These are phyloP conservation scores for Agraylea sexmaculata DNA, from an alignment of 1,140 invertebrate species.

Conservation along the genomic window DNA sequence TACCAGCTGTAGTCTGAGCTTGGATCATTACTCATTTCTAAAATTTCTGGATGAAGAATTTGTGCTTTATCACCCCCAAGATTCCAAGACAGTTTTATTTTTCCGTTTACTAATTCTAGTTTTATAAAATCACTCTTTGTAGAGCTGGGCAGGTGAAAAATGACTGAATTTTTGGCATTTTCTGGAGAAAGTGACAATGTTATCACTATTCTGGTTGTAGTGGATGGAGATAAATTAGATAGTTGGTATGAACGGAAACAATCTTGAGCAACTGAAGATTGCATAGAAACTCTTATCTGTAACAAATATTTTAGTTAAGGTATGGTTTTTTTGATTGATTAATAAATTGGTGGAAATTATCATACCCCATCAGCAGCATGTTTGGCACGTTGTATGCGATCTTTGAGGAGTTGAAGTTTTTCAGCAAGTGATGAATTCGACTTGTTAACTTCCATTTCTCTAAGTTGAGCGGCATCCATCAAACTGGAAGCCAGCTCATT, in stretches of 20 bases:
- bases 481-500: constrained; percentile 42
- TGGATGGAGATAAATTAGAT: constrained; percentile 48
- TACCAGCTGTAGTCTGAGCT: constrained; percentile 31
- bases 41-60: constrained; percentile 45
- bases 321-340: background rate
- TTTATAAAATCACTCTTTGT: constrained; percentile 61
- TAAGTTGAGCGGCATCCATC: constrained; percentile 37
- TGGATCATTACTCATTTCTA: constrained; percentile 10
- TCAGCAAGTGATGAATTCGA: constrained; percentile 48
- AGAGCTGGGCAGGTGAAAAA: constrained; percentile 24
- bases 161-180: constrained; percentile 21
- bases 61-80: constrained; percentile 54
- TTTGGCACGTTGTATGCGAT: constrained; percentile 63
- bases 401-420: constrained; percentile 53
- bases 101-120: constrained; percentile 65
- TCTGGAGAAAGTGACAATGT: constrained; percentile 48
- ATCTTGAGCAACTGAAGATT: constrained; percentile 44
- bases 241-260: constrained; percentile 66
- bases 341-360: too few species aligned
- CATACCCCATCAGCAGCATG: constrained; percentile 71
- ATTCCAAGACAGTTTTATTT: constrained; percentile 66
- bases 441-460: constrained; percentile 44
- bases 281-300: constrained; percentile 72
- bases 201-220: constrained; percentile 57
- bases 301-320: constrained; percentile 14